Conservation (phyloP, 2,888 invertebrate genomes). For the Allolobophora icterica region DNA sequence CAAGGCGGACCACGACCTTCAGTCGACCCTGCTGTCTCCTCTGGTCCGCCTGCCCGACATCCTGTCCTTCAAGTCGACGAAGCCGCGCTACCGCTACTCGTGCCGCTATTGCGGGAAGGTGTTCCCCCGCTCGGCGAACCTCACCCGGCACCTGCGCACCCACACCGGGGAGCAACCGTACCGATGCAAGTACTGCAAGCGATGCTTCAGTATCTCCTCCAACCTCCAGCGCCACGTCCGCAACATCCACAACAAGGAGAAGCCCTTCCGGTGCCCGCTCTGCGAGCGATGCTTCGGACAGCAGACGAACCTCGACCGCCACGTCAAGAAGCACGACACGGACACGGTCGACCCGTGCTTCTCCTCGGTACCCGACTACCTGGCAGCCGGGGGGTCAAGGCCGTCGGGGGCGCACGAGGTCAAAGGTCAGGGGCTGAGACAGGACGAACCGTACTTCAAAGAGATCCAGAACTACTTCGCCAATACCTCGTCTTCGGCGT, state of each 20-base stretch:
- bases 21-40: neutral
- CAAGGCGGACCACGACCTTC: neutral
- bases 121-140: slow-evolving; percentile 94
- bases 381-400: too few relatives aligned
- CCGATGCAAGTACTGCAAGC: slow-evolving; percentile 90
- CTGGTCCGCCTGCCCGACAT: neutral
- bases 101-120: slow-evolving; percentile 95
- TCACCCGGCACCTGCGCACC: slow-evolving; percentile 93
- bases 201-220: slow-evolving; percentile 95
- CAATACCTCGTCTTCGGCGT: too few relatives aligned
- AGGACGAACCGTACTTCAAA: too few relatives aligned
- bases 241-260: slow-evolving; percentile 93
- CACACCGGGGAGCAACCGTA: slow-evolving; percentile 85
- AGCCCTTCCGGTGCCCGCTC: slow-evolving; percentile 91
- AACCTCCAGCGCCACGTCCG: slow-evolving; percentile 95
- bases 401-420: too few relatives aligned
- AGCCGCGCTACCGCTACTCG: slow-evolving; percentile 73
- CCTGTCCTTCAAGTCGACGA: slow-evolving; percentile 47
- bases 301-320: slow-evolving; percentile 95
- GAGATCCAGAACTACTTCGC: too few relatives aligned
- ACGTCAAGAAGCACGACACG: slow-evolving; percentile 76
- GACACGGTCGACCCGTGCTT: neutral
- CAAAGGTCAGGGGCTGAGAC: too few relatives aligned
- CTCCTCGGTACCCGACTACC: neutral
- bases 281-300: slow-evolving; percentile 98